Evolutionary conservation across 2,888 invertebrate genomes (phyloP).

Genomic region (Mechanitis mazaeus): DNA sequence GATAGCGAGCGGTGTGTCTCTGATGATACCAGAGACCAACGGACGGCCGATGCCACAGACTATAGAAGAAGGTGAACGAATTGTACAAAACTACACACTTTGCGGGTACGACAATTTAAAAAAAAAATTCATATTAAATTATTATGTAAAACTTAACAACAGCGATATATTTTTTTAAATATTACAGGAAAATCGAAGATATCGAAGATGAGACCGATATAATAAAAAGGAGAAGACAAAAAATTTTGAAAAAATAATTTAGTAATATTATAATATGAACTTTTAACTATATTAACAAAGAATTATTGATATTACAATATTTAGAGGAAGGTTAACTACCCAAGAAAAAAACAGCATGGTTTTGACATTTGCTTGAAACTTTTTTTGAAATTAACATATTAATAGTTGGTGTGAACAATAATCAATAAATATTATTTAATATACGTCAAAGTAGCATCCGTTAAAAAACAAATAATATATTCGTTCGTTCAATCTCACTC

Average conservation of each 20-base stretch:
- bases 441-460: no score
- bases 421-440: no score
- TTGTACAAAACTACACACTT: constrained; percentile 46
- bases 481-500: no score
- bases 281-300: no score
- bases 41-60: constrained; percentile 64
- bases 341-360: no score
- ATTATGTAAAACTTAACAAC: neutral
- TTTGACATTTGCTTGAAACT: no score
- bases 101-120: constrained; percentile 43
- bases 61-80: constrained; percentile 56
- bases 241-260: neutral
- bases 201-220: constrained; percentile 23
- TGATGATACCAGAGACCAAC: constrained; percentile 57
- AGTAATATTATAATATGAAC: no score
- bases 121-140: no score
- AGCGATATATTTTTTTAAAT: neutral
- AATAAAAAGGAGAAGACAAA: constrained; percentile 31
- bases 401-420: no score
- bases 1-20: constrained; percentile 41
- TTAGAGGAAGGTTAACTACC: no score
- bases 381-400: no score
- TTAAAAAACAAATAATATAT: no score
- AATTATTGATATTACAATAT: neutral
- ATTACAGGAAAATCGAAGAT: constrained; percentile 36